Evolutionary conservation across 2,797 vertebrate genomes (phyloP).

Genomic region (Notoglanidium macrostoma): DNA sequence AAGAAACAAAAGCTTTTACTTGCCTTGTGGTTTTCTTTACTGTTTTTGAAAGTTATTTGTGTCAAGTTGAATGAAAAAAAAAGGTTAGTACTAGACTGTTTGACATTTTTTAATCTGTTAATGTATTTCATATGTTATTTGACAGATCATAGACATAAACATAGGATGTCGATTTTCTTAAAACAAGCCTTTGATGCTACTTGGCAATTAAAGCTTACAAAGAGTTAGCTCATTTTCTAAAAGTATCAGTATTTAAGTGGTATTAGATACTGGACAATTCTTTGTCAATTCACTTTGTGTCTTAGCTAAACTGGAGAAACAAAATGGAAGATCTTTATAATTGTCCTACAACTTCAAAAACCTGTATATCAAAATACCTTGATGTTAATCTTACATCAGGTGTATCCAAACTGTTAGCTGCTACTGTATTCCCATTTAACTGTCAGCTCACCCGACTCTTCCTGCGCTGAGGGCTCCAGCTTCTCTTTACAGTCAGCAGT

Average conservation of each 20-base stretch:
- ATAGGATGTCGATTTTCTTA: background rate
- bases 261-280: background rate
- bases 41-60: background rate
- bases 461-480: background rate
- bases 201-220: background rate
- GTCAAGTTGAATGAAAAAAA: background rate
- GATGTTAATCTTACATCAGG: background rate
- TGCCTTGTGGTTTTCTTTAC: no score
- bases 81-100: background rate
- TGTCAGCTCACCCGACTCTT: background rate
- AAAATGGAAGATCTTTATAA: no score
- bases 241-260: background rate
- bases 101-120: no score
- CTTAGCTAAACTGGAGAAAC: background rate
- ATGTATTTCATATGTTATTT: no score
- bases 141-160: background rate
- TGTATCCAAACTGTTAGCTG: background rate
- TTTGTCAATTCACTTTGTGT: background rate
- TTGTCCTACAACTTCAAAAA: no score
- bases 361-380: background rate
- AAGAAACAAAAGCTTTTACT: no score
- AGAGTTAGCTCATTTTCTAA: background rate
- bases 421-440: background rate
- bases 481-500: slow-evolving; percentile 22
- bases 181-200: background rate